Evolutionary conservation across 2,797 vertebrate genomes (phyloP).

Genomic region (Artibeus lituratus): DNA sequence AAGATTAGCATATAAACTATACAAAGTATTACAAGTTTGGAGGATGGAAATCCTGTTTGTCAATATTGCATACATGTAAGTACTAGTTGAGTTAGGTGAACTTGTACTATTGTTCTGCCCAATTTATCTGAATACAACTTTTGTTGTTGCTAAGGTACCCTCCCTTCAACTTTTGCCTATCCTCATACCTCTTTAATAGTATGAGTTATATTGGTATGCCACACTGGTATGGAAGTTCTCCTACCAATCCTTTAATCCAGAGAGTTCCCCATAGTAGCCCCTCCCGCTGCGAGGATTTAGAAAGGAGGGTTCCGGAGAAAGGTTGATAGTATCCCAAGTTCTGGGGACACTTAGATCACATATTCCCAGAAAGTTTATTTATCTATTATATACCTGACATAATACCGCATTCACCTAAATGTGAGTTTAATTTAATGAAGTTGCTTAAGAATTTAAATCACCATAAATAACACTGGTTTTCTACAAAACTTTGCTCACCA

Average conservation of each 20-base stretch:
- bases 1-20: background rate
- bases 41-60: background rate
- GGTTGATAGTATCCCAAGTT: background rate
- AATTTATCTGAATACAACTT: background rate
- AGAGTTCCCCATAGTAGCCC: background rate
- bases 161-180: background rate
- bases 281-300: background rate
- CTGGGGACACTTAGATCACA: background rate
- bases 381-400: background rate
- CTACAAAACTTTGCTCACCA: background rate
- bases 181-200: background rate
- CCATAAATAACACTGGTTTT: background rate
- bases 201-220: too few relatives aligned
- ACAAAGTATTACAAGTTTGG: background rate
- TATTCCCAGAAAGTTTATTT: background rate
- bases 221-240: background rate
- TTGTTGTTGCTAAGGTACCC: background rate
- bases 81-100: background rate
- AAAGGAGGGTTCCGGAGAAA: background rate
- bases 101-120: background rate
- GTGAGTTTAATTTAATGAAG: background rate
- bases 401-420: background rate
- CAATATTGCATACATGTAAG: background rate
- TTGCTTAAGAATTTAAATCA: background rate
- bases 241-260: background rate